Percentiles rank a stretch among this genome's conserved stretches.
phyloP scores from a whole-genome alignment of 2,113 vertebrate genomes.

The Podiceps cristatus region DNA sequence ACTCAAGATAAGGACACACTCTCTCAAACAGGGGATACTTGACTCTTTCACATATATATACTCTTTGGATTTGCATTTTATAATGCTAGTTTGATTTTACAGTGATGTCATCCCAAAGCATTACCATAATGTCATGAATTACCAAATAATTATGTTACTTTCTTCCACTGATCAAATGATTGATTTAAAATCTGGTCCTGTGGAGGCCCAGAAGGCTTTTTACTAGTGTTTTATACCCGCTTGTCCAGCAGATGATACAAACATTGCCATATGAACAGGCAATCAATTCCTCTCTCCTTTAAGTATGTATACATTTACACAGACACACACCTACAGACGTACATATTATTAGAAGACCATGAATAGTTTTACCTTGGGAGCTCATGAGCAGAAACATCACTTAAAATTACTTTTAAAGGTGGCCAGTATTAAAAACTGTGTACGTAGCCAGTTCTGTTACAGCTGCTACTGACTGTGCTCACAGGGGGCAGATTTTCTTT shows the following conservation, averaged over 20 bases:
- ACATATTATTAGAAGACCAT: not conserved
- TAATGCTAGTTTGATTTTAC: conserved; percentile 23
- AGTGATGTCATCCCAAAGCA: conserved; percentile 17
- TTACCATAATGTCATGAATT: not conserved
- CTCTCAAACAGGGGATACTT: not conserved
- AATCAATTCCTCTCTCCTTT: not conserved
- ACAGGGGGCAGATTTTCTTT: not conserved
- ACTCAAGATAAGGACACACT: not conserved
- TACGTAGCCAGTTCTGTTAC: not conserved
- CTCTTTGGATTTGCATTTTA: not conserved
- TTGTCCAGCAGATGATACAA: not conserved
- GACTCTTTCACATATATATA: not conserved
- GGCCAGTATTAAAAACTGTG: not conserved
- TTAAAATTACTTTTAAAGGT: conserved; percentile 49
- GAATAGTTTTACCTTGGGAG: not conserved
- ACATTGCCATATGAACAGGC: not conserved
- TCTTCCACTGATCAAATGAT: not conserved
- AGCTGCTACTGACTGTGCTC: conserved; percentile 38
- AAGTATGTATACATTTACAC: not conserved
- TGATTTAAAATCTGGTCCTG: not conserved
- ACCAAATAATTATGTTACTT: not conserved
- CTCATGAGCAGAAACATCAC: not conserved
- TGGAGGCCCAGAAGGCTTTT: not conserved
- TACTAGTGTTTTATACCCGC: not conserved
- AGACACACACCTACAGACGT: not conserved